These are phyloP conservation scores for Scophthalmus maximus DNA, from an alignment of 2,113 vertebrate genomes.

Conservation along the genomic window DNA sequence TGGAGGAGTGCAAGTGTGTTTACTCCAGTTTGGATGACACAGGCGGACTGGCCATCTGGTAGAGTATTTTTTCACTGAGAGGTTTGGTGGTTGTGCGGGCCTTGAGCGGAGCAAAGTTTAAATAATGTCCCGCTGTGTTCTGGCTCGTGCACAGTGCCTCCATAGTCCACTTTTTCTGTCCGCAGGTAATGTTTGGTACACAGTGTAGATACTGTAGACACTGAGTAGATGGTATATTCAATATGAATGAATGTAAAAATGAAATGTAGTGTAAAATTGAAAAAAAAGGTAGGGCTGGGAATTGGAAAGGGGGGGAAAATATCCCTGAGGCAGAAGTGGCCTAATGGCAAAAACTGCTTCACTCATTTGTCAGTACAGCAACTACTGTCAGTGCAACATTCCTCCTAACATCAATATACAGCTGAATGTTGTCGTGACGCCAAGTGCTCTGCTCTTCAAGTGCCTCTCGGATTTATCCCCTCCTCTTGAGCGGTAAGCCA, in stretches of 20 bases:
- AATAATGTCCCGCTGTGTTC: slow-evolving; percentile 35
- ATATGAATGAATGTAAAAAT: slow-evolving; percentile 40
- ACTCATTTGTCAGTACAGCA: slow-evolving; percentile 42
- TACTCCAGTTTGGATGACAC: slow-evolving; percentile 53
- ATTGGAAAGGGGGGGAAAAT: slow-evolving; percentile 11
- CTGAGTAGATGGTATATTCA: slow-evolving; percentile 18
- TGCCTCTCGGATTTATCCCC: slow-evolving; percentile 16
- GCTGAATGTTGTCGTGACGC: neutral
- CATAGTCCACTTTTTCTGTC: slow-evolving; percentile 3
- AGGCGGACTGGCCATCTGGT: slow-evolving; percentile 61
- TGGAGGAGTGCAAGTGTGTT: slow-evolving; percentile 43
- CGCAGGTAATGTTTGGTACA: slow-evolving; percentile 12
- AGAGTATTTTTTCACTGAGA: slow-evolving; percentile 20
- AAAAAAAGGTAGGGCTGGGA: neutral
- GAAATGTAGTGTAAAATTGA: slow-evolving; percentile 54
- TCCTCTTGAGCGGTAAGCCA: slow-evolving; percentile 2
- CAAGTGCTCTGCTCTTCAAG: slow-evolving; percentile 28
- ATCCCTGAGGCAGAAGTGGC: slow-evolving; percentile 31
- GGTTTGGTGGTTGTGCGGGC: slow-evolving; percentile 43
- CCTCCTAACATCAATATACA: neutral
- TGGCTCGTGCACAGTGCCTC: slow-evolving; percentile 2
- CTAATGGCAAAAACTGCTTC: slow-evolving; percentile 34
- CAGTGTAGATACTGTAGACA: slow-evolving; percentile 3
- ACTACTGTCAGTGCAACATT: neutral
- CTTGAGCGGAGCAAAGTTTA: slow-evolving; percentile 35